These are phyloP conservation scores for Ceyx melanurus DNA, from an alignment of 2,113 vertebrate genomes.

Conservation along the genomic window DNA sequence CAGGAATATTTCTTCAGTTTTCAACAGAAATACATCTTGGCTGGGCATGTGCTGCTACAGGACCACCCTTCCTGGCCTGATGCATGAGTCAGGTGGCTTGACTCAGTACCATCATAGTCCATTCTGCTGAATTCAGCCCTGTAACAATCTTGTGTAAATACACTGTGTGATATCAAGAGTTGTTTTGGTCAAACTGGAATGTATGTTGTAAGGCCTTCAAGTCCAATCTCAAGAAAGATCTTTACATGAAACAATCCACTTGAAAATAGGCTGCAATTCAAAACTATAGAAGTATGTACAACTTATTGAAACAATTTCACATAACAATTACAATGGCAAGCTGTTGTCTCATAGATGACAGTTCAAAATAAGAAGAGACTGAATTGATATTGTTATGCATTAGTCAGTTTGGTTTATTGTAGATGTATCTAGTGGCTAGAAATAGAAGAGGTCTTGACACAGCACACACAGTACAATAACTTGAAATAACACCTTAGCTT, in stretches of 20 bases:
- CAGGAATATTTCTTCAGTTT: neutral
- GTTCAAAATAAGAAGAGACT: neutral
- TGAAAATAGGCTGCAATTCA: neutral
- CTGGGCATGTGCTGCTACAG: neutral
- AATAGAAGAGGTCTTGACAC: neutral
- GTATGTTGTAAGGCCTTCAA: neutral
- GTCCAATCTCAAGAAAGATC: neutral
- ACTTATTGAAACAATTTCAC: neutral
- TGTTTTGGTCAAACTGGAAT: neutral
- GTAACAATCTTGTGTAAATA: neutral
- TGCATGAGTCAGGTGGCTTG: neutral
- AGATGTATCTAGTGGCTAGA: neutral
- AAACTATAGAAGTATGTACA: neutral
- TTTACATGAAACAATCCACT: neutral
- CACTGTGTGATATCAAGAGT: neutral
- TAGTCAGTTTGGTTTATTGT: neutral
- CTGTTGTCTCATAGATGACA: neutral
- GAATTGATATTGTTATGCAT: neutral
- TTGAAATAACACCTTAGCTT: neutral
- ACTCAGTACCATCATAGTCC: no score
- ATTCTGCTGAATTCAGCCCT: neutral
- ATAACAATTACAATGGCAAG: neutral
- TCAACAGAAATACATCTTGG: neutral
- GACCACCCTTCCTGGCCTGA: neutral
- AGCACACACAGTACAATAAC: neutral